Percentiles rank a stretch among this genome's conserved stretches.
Evolutionary conservation across 2,888 invertebrate genomes (phyloP).

Genomic region (Amiota mariae): DNA sequence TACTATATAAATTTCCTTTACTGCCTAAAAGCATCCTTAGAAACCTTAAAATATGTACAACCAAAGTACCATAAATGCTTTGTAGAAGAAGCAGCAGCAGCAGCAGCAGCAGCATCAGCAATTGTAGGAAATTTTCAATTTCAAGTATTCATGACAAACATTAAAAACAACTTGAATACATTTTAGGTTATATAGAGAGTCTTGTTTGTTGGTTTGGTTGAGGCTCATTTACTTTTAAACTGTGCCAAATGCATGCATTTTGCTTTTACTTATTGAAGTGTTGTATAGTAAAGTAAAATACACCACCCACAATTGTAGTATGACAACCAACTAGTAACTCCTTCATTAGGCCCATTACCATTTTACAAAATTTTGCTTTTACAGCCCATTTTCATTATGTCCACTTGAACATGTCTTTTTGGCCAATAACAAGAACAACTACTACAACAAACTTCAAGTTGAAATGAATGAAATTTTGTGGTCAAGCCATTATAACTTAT

Average conservation of each 20-base stretch:
- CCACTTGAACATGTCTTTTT: slow-evolving; percentile 67
- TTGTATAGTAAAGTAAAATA: not conserved
- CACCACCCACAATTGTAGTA: slow-evolving; percentile 21
- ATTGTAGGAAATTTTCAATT: slow-evolving; percentile 22
- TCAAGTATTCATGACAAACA: slow-evolving; percentile 26
- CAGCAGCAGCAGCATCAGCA: too few species aligned
- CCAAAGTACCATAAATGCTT: not conserved
- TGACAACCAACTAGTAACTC: not conserved
- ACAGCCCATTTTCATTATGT: slow-evolving; percentile 39
- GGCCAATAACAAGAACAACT: slow-evolving; percentile 34
- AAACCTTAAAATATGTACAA: not conserved
- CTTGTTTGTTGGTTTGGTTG: not conserved
- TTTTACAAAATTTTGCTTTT: slow-evolving; percentile 61
- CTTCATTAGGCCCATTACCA: slow-evolving; percentile 39
- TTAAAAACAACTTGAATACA: slow-evolving; percentile 14
- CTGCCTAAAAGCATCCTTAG: slow-evolving; percentile 21
- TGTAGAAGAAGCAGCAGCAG: not conserved
- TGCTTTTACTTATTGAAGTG: not conserved
- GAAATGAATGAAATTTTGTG: slow-evolving; percentile 45
- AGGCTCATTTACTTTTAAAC: slow-evolving; percentile 11
- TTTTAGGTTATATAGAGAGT: not conserved
- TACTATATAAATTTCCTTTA: slow-evolving; percentile 35
- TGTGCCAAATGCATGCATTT: slow-evolving; percentile 28
- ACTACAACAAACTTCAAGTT: slow-evolving; percentile 5
- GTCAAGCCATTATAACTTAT: slow-evolving; percentile 66